Conservation (phyloP, 2,888 invertebrate species). For the Troilus luridus region DNA sequence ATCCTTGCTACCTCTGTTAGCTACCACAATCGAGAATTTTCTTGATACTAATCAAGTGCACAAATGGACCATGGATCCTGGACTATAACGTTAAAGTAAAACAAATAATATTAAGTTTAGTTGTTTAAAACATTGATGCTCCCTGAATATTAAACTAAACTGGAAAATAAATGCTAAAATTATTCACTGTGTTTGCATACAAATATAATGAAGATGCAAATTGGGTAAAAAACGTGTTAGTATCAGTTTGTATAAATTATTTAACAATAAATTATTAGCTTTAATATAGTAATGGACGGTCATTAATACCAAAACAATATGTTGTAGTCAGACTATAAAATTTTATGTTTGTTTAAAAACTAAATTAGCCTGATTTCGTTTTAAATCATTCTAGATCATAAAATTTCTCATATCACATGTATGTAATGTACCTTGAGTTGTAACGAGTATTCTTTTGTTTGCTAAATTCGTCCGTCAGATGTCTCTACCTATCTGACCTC, state of each 20-base stretch:
- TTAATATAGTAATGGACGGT: neutral
- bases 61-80: too few species aligned
- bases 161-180: neutral
- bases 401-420: too few species aligned
- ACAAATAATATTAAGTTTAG: neutral
- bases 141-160: neutral
- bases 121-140: neutral
- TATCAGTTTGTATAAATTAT: neutral
- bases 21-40: too few species aligned
- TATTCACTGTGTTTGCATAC: neutral
- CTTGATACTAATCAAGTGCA: too few species aligned
- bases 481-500: too few species aligned
- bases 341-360: neutral
- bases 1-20: too few species aligned
- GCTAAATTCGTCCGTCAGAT: too few species aligned
- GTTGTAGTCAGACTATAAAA: neutral
- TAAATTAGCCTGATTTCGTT: too few species aligned
- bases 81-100: too few species aligned
- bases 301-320: neutral
- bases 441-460: too few species aligned
- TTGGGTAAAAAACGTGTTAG: neutral
- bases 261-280: neutral
- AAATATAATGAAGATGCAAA: slow-evolving; percentile 9
- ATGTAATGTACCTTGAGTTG: too few species aligned
- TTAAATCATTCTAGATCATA: too few species aligned